Evolutionary conservation across 2,797 vertebrate species (phyloP), one percentile per base, ranked within the genome.

Genomic region (Parotocinclus haroldoi): DNA sequence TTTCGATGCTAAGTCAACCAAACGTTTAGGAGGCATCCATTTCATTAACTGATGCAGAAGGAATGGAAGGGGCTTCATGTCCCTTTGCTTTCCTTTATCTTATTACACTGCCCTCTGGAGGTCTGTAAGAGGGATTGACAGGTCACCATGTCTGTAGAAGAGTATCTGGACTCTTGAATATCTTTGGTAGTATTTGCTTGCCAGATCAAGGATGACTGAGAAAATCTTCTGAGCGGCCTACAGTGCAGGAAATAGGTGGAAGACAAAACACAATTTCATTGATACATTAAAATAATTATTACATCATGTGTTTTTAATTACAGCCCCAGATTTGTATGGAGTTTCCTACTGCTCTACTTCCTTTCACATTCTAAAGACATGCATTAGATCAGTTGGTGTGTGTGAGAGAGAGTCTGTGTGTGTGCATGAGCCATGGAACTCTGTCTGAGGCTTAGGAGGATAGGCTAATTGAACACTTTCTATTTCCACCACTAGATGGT

Each of bases 131-230:
- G 27, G 63, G 9, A 54, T 4, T 69, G 16, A 19, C 17, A 39
- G 54, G 44, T n/a, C 42, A 19, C 7, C 37, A n/a, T 66, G 14
- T 13, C 46, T 46, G 39, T 6, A 49, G 36, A 12, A 48, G 49
- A 58, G 12, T 9, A 60, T 56, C 19, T 44, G 40, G 45, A 46
- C 17, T n/a, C n/a, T 48, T 48, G 9, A 36, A 38, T 36, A 61
- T 65, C 56, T 61, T 56, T 75, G 39, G 68, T 66, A 49, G 11
- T 49, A 52, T 65, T 58, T 39, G 66, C 66, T 66, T 58, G 36
- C 36, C 58, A 48, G 45, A 63, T 66, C 58, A 56, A 12, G 10
- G 37, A 58, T 36, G 60, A 44, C 57, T 54, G 45, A 49, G 6
- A 40, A 50, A 45, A 48, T 70, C 14, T 48, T 72, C 39, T 50